Percentiles rank a stretch among this genome's conserved stretches.
These are phyloP conservation scores for Nomada ferruginata DNA, from an alignment of 2,888 invertebrate genomes.

Conservation along the genomic window DNA sequence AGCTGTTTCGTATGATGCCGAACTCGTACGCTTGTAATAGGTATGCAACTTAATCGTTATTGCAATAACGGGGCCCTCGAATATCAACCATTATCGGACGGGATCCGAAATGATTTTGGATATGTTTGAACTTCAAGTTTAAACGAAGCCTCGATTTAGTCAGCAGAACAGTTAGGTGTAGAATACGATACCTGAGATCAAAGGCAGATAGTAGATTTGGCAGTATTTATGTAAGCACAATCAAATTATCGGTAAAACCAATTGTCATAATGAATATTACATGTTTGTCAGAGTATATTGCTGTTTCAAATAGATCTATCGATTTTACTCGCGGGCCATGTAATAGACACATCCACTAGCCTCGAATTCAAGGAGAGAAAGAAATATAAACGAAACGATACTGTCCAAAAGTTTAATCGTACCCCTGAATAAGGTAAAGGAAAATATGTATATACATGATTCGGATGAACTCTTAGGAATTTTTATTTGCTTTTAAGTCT, in stretches of 20 bases:
- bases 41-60: slow-evolving; percentile 45
- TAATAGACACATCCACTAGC: slow-evolving; percentile 32
- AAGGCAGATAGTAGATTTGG: slow-evolving; percentile 50
- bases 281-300: slow-evolving; percentile 69
- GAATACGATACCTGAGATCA: slow-evolving; percentile 38
- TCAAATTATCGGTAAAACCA: slow-evolving; percentile 62
- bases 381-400: slow-evolving; percentile 24
- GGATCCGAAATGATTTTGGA: slow-evolving; percentile 34
- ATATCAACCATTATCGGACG: slow-evolving; percentile 40
- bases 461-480: no score
- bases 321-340: slow-evolving; percentile 37
- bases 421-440: slow-evolving; percentile 3
- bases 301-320: slow-evolving; percentile 62
- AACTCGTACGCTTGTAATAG: slow-evolving; percentile 43
- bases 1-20: background rate
- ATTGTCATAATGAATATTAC: slow-evolving; percentile 59
- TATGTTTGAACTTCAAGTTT: slow-evolving; percentile 38
- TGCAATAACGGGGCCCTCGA: slow-evolving; percentile 27
- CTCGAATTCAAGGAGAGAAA: slow-evolving; percentile 21
- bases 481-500: background rate
- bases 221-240: slow-evolving; percentile 63
- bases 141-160: slow-evolving; percentile 31
- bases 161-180: slow-evolving; percentile 32
- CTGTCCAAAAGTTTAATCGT: slow-evolving; percentile 36
- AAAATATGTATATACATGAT: no score